Conservation (phyloP, 2,113 vertebrate species). For the Cottus gobio region DNA sequence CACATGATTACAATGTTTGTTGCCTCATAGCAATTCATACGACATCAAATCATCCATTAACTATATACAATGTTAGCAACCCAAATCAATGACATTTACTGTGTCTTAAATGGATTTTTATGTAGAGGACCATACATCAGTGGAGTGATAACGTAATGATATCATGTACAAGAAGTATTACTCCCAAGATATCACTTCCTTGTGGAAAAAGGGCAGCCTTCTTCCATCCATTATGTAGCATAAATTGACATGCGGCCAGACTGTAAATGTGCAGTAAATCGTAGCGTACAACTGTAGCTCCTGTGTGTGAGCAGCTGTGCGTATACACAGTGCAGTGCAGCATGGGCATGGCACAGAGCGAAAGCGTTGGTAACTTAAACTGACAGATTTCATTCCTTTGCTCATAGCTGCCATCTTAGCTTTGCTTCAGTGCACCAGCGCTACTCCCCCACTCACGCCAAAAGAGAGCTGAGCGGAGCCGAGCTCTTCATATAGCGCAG, state of each 20-base stretch:
- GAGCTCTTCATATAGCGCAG: constrained; percentile 45
- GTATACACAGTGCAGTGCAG: constrained; percentile 29
- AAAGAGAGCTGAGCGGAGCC: constrained; percentile 41
- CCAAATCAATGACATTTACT: constrained; percentile 6
- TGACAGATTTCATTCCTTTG: constrained; percentile 79
- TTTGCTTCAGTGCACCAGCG: constrained; percentile 62
- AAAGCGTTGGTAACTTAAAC: constrained; percentile 73
- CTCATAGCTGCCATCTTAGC: constrained; percentile 77
- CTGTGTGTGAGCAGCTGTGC: constrained; percentile 27
- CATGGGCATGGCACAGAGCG: constrained; percentile 50
- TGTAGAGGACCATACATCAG: not conserved
- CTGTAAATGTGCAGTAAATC: constrained; percentile 12
- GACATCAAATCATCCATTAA: constrained; percentile 2
- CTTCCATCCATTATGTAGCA: constrained; percentile 49
- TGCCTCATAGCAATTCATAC: not conserved
- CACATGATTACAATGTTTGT: not conserved
- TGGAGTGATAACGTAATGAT: not conserved
- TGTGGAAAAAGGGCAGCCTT: constrained; percentile 12
- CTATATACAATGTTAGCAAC: not conserved
- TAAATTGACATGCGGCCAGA: constrained; percentile 32
- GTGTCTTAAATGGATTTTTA: constrained; percentile 15
- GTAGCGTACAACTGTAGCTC: constrained; percentile 9
- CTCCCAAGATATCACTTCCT: constrained; percentile 24
- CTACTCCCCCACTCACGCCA: constrained; percentile 35
- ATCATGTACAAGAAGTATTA: constrained; percentile 41